phyloP scores from a whole-genome alignment of 2,888 invertebrate genomes.

The Saturnia pavonia region DNA sequence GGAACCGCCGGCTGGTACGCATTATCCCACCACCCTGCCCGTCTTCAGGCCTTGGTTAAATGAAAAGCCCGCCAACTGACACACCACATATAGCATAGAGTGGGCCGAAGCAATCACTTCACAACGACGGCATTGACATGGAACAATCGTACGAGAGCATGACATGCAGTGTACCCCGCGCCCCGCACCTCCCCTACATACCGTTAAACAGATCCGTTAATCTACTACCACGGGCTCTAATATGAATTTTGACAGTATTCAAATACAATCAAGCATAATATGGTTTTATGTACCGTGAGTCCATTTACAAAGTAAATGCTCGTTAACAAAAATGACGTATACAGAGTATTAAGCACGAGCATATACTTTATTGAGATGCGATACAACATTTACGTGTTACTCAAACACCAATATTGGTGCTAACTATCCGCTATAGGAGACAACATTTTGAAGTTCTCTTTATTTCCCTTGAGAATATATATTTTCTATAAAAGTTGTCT shows the following conservation, averaged over 20 bases:
- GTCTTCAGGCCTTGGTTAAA: conserved; percentile 95
- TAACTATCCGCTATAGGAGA: background rate
- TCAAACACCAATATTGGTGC: background rate
- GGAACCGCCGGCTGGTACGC: conserved; percentile 89
- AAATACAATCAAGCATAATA: too few relatives aligned
- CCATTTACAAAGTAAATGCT: too few relatives aligned
- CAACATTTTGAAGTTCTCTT: background rate
- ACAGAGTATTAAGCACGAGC: background rate
- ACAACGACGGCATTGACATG: background rate
- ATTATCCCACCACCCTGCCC: conserved; percentile 95
- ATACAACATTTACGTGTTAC: background rate
- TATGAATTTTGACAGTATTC: background rate
- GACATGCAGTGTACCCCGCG: background rate
- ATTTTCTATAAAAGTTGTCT: background rate
- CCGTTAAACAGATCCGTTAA: background rate
- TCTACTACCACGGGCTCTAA: background rate
- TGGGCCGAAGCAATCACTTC: background rate
- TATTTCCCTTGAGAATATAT: background rate
- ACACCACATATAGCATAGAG: background rate
- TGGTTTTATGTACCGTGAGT: too few relatives aligned
- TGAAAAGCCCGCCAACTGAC: conserved; percentile 79
- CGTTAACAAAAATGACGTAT: background rate
- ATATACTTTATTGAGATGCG: too few relatives aligned
- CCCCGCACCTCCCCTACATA: background rate
- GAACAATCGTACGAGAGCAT: too few relatives aligned